Conservation (phyloP, 2,113 vertebrate genomes). For the Cyprinus carpio region DNA sequence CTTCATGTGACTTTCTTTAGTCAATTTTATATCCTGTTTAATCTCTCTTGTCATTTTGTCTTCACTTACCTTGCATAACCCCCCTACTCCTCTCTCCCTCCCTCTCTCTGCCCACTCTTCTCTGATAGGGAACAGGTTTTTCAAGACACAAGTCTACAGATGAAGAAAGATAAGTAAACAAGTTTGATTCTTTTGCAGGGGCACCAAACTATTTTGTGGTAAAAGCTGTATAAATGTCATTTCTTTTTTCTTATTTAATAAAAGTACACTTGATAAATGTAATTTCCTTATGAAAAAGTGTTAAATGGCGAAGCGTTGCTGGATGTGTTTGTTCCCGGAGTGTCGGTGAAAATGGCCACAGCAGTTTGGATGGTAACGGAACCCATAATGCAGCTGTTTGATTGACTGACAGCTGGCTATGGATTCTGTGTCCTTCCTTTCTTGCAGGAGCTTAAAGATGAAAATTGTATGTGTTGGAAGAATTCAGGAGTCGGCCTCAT, state of each 20-base stretch:
- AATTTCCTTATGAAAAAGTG: background rate
- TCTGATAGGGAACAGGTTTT: constrained; percentile 62
- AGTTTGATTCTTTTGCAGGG: constrained; percentile 38
- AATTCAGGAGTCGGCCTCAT: background rate
- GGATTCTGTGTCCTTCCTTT: constrained; percentile 77
- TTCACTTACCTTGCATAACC: constrained; percentile 53
- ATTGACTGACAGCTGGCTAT: constrained; percentile 72
- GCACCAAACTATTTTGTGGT: constrained; percentile 9
- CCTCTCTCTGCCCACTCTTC: constrained; percentile 31
- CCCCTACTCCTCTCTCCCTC: constrained; percentile 18
- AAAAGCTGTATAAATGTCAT: background rate
- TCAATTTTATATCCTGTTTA: background rate
- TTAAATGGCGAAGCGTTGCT: background rate
- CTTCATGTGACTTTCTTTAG: constrained; percentile 2
- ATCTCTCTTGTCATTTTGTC: constrained; percentile 58
- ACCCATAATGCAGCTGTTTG: constrained; percentile 84
- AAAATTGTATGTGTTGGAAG: background rate
- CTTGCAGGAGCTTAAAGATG: constrained; percentile 46
- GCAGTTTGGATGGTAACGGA: constrained; percentile 80
- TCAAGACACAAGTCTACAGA: constrained; percentile 58
- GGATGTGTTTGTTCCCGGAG: background rate
- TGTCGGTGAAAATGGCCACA: constrained; percentile 21
- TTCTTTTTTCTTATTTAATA: background rate
- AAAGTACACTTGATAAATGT: background rate
- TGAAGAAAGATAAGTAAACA: constrained; percentile 59